Conservation (phyloP, 2,113 vertebrate species). For the Sisor rabdophorus region DNA sequence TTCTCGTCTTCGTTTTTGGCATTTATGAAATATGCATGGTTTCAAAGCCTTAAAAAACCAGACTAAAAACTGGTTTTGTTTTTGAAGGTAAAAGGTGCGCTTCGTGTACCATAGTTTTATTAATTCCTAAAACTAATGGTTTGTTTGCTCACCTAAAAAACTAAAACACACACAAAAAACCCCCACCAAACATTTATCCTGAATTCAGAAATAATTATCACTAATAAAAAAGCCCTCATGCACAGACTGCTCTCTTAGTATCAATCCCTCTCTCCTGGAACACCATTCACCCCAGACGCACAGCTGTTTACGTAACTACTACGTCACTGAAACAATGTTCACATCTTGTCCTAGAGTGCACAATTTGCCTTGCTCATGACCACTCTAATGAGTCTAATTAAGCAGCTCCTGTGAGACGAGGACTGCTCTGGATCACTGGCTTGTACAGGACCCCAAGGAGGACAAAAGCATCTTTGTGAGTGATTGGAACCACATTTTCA, state of each 20-base stretch:
- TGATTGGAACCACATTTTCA: slow-evolving; percentile 62
- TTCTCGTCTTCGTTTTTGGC: slow-evolving; percentile 18
- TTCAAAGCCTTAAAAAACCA: slow-evolving; percentile 59
- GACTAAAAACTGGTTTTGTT: neutral
- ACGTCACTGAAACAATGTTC: slow-evolving; percentile 2
- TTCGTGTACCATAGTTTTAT: neutral
- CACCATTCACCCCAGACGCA: neutral
- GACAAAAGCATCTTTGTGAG: slow-evolving; percentile 76
- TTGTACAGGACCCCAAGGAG: slow-evolving; percentile 47
- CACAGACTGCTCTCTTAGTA: neutral
- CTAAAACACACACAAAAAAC: neutral
- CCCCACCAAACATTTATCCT: neutral
- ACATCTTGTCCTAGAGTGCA: neutral
- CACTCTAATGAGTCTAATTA: slow-evolving; percentile 51
- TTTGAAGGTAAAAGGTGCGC: neutral
- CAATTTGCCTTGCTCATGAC: slow-evolving; percentile 14
- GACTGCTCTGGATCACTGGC: slow-evolving; percentile 28
- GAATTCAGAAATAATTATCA: no score
- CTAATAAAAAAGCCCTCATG: neutral
- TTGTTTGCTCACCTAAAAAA: neutral
- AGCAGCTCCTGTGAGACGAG: slow-evolving; percentile 35
- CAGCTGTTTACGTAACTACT: slow-evolving; percentile 21
- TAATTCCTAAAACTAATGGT: neutral
- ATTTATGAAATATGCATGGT: slow-evolving; percentile 51
- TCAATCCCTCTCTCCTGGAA: neutral